A percentile compares a stretch with the other conserved stretches of the same genome.
Evolutionary conservation across 2,797 vertebrate species (phyloP).

Genomic region (Natrix natrix): DNA sequence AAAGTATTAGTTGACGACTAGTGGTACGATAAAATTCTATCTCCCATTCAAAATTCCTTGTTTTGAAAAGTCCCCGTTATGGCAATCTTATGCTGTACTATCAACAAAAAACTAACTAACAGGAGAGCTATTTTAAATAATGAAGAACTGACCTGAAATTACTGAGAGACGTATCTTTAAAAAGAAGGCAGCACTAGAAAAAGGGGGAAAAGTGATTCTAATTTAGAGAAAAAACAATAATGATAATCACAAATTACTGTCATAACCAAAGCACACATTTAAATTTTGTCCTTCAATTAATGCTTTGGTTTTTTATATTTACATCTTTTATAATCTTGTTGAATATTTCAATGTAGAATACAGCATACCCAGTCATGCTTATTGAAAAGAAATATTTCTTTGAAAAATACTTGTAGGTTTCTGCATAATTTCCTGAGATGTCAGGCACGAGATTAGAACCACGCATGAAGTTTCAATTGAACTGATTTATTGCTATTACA

Average conservation of each 20-base stretch:
- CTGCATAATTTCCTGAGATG: conserved; percentile 1
- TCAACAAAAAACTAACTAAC: neutral
- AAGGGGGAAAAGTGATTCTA: conserved; percentile 24
- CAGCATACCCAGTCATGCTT: neutral
- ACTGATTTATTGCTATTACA: no score
- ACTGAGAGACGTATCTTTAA: conserved; percentile 1
- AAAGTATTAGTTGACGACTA: neutral
- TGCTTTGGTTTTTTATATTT: conserved; percentile 29
- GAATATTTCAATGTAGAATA: conserved; percentile 22
- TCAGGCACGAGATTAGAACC: neutral
- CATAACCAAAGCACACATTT: conserved; percentile 34
- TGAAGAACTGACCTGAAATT: neutral
- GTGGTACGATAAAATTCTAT: neutral
- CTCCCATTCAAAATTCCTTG: neutral
- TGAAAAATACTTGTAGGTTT: conserved; percentile 22
- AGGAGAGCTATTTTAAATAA: neutral
- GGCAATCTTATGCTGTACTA: neutral
- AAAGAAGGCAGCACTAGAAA: conserved; percentile 15
- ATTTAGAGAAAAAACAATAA: conserved; percentile 20
- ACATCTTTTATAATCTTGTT: neutral
- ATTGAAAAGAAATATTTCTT: neutral
- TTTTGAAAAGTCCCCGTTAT: neutral
- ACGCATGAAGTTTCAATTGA: neutral
- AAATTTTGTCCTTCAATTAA: conserved; percentile 20
- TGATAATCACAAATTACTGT: conserved; percentile 44